Evolutionary conservation across 2,113 vertebrate genomes (phyloP).

Genomic region (Paratilapia polleni): DNA sequence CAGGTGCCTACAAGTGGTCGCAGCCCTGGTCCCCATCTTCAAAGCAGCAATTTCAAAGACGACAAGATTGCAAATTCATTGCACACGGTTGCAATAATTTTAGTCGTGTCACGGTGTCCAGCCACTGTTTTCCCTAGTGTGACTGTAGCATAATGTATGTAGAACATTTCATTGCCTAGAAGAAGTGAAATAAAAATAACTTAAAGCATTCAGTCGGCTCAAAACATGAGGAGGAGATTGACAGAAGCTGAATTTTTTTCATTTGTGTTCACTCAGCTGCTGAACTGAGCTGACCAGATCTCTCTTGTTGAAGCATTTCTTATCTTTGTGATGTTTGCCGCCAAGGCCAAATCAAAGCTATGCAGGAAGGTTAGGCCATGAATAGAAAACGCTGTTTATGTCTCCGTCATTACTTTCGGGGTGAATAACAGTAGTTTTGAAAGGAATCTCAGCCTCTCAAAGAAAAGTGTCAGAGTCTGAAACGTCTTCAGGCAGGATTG

Average conservation of each 20-base stretch:
- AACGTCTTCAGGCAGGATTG: neutral
- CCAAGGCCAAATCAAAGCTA: conserved; percentile 49
- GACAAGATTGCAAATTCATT: neutral
- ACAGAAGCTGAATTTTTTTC: neutral
- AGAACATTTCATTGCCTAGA: neutral
- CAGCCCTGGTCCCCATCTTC: rapidly evolving
- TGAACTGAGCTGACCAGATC: conserved; percentile 32
- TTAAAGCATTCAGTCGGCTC: rapidly evolving
- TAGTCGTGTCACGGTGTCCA: neutral
- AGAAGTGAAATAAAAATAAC: neutral
- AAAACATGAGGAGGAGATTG: neutral
- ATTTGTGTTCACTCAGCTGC: neutral
- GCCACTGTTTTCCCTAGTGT: rapidly evolving
- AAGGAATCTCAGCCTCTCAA: conserved; percentile 49
- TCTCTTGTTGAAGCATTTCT: conserved; percentile 22
- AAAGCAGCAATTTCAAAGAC: neutral
- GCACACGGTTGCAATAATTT: rapidly evolving
- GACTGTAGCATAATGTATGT: neutral
- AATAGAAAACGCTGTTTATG: conserved; percentile 56
- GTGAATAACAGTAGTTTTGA: conserved; percentile 39
- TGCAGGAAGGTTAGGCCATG: conserved; percentile 31
- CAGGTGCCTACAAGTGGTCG: too few relatives aligned
- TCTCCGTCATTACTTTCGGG: conserved; percentile 38
- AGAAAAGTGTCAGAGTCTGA: conserved; percentile 24
- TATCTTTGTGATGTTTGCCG: conserved; percentile 32